Evolutionary conservation across 1,140 invertebrate species (phyloP), one percentile per base, ranked within the genome.

Genomic region (Zaprionus kolodkinae): DNA sequence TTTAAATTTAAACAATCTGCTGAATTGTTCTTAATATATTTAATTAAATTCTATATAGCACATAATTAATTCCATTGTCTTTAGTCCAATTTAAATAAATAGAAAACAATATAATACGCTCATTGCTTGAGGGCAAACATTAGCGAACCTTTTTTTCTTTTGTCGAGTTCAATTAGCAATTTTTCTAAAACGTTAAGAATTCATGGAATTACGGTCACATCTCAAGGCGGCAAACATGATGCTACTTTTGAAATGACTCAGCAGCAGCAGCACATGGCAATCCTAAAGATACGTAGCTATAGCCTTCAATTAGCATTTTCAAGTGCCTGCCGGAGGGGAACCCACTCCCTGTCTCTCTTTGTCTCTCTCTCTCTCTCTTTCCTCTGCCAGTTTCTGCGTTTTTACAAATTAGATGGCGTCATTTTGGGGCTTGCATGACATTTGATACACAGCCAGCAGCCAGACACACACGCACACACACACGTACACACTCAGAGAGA

Each of bases 261-360:
- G 67, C 72, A 75, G 67, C 72, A 67, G 5, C 45, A 25, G 45
- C 45, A 75, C 59, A 64, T 75, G 72, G 67, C 67, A 75, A 75
- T 70, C 60, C 67, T 60, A 52, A 43, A 75, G 66, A 75, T 70
- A 57, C 61, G 68, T 65, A 66, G 74, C 60, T 77, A 61, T 76
- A 82, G 84, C 84, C 79, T 83, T 88, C 84, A 86, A 88, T 86
- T 88, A 86, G 76, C 79, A 77, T 74, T 86, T 83, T 83, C 67
- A 75, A 70, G 72, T 75, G 72, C 43, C 66, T 61, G 50, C 35
- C 45, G 21, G 25, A 12, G 21, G 52, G 6, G 17, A 2, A 15
- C n/a, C n/a, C 54, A 40, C 10, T 30, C 27, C 27, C 1, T 2
- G 36, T 52, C 17, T 62, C n/a, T 17, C 3, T 11, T 54, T 10